Conservation (phyloP, 1,140 invertebrate species). For the Drosophila bifasciata region DNA sequence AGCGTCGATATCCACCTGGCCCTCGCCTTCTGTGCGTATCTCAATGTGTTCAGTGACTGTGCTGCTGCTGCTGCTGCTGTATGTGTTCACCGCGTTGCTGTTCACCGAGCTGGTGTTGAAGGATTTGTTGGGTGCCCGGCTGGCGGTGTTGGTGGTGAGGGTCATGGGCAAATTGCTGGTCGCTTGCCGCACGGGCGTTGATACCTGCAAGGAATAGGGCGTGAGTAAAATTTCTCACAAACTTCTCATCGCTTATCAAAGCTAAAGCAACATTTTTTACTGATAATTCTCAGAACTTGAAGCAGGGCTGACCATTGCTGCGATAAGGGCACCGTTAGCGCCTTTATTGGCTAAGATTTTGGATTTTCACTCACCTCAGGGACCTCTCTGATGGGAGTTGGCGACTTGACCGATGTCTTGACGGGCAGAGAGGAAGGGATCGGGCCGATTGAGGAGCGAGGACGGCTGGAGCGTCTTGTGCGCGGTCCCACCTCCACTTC, state of each 20-base stretch:
- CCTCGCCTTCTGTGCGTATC: conserved; percentile 56
- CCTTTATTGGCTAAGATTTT: neutral
- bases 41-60: conserved; percentile 65
- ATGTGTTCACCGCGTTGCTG: conserved; percentile 40
- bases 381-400: conserved; percentile 68
- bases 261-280: neutral
- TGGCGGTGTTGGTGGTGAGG: conserved; percentile 71
- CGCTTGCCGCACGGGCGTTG: conserved; percentile 44
- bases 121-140: conserved; percentile 55
- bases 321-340: conserved; percentile 9
- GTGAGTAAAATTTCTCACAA: neutral
- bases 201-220: conserved; percentile 25
- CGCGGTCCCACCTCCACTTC: conserved; percentile 29
- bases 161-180: conserved; percentile 67
- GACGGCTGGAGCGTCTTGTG: conserved; percentile 70
- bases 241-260: neutral
- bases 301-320: neutral
- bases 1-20: conserved; percentile 61
- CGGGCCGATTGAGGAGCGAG: conserved; percentile 50
- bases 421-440: conserved; percentile 12
- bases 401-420: conserved; percentile 48
- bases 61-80: conserved; percentile 38
- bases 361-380: conserved; percentile 49
- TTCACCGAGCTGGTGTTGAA: conserved; percentile 66
- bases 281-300: too few relatives aligned